These are phyloP conservation scores for Eupithecia insigniata DNA, from an alignment of 2,888 invertebrate genomes.

Conservation along the genomic window DNA sequence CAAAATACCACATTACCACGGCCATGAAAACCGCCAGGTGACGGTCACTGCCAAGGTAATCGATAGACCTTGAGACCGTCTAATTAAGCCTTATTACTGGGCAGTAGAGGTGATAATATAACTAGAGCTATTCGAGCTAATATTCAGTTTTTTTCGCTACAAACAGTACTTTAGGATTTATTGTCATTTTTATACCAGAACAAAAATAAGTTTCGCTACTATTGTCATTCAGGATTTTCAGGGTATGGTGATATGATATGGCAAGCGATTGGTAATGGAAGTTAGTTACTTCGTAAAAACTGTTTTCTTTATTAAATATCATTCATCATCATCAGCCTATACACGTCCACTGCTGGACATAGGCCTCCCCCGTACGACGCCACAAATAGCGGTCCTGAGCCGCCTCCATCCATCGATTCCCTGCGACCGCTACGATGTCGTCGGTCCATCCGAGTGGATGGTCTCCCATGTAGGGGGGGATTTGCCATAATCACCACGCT, in stretches of 20 bases:
- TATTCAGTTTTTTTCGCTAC: background rate
- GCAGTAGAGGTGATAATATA: constrained; percentile 17
- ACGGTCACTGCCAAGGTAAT: constrained; percentile 28
- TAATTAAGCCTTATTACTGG: constrained; percentile 25
- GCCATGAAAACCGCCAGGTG: constrained; percentile 26
- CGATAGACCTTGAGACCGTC: constrained; percentile 24
- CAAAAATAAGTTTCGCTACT: background rate
- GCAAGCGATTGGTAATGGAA: background rate
- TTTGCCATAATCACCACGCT: too few relatives aligned
- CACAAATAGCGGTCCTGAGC: too few relatives aligned
- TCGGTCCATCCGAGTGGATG: too few relatives aligned
- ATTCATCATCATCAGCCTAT: too few relatives aligned
- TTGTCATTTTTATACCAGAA: background rate
- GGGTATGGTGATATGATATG: background rate
- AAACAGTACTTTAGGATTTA: background rate
- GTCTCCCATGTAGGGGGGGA: too few relatives aligned
- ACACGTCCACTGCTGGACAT: too few relatives aligned
- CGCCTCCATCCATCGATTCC: too few relatives aligned
- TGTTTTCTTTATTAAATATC: too few relatives aligned
- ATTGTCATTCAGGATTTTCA: background rate
- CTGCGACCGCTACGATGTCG: too few relatives aligned
- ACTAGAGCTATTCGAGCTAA: background rate
- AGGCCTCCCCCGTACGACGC: too few relatives aligned
- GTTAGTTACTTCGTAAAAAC: too few relatives aligned
- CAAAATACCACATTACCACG: background rate